A percentile compares a stretch with the other conserved stretches of the same genome.
Conservation (phyloP, 2,888 invertebrate genomes). For the Orchestes rusci region DNA sequence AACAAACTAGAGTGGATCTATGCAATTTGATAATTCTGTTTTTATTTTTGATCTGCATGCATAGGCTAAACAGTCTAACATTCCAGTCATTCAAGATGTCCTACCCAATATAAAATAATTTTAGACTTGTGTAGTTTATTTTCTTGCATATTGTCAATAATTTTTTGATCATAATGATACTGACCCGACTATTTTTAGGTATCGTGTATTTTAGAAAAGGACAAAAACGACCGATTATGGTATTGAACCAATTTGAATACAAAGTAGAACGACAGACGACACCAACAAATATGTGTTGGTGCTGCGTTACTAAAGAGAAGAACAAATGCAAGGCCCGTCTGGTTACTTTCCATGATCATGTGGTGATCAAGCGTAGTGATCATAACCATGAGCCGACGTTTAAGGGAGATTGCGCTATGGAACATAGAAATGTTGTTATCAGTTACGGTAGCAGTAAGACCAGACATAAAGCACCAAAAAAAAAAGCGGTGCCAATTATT, state of each 20-base stretch:
- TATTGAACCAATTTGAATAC: constrained; percentile 28
- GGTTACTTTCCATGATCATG: constrained; percentile 18
- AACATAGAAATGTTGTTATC: constrained; percentile 14
- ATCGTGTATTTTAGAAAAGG: constrained; percentile 26
- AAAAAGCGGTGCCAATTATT: too few species aligned
- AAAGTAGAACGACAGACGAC: constrained; percentile 27
- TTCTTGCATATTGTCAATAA: too few species aligned
- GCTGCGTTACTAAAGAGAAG: constrained; percentile 30
- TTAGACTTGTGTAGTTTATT: too few species aligned
- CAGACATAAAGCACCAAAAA: too few species aligned
- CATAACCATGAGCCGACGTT: constrained; percentile 27
- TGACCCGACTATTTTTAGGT: constrained; percentile 21
- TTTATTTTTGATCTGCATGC: too few species aligned
- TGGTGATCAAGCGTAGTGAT: constrained; percentile 20
- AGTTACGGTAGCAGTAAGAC: constrained; percentile 14
- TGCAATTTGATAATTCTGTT: neutral
- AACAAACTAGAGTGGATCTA: neutral
- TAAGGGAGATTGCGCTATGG: constrained; percentile 20
- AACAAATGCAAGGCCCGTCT: constrained; percentile 33
- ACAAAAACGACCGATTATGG: constrained; percentile 27
- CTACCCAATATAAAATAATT: too few species aligned
- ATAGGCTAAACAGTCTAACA: too few species aligned
- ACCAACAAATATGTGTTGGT: constrained; percentile 29
- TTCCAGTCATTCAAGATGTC: too few species aligned
- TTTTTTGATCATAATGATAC: too few species aligned